These are phyloP conservation scores for Psilanteris sp. DNA, from an alignment of 1,140 invertebrate species.

Conservation along the genomic window DNA sequence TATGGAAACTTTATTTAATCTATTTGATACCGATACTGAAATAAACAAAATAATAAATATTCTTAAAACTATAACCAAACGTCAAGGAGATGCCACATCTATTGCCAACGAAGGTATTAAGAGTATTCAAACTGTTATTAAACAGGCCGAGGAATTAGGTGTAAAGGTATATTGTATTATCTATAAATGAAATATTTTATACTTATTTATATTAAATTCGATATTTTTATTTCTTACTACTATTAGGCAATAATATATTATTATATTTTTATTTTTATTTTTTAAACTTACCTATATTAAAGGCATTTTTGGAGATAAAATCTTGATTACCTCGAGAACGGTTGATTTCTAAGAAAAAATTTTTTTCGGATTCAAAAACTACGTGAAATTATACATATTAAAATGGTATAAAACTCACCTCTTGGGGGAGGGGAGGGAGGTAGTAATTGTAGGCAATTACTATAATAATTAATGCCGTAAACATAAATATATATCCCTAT, in stretches of 20 bases:
- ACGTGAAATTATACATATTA: no score
- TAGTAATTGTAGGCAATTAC: no score
- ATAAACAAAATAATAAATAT: conserved; percentile 83
- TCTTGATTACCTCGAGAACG: no score
- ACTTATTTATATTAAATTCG: not conserved
- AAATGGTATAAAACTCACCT: no score
- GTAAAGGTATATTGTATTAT: conserved; percentile 82
- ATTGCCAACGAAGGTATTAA: conserved; percentile 85
- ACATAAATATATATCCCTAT: not conserved
- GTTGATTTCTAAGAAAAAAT: no score
- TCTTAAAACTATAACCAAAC: conserved; percentile 82
- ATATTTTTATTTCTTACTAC: not conserved
- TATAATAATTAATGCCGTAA: no score
- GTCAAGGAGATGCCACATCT: conserved; percentile 83
- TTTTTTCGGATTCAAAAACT: no score
- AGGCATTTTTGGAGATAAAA: no score
- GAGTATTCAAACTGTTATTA: conserved; percentile 87
- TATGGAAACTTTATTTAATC: conserved; percentile 84
- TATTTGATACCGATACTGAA: conserved; percentile 86
- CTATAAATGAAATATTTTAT: conserved; percentile 1
- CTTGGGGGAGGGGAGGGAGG: no score
- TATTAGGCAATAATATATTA: not conserved
- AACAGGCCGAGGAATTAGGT: conserved; percentile 85
- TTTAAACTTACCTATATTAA: no score
- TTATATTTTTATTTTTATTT: no score